Evolutionary conservation across 2,113 vertebrate species (phyloP).

Genomic region (Tricholaema leucomelas): DNA sequence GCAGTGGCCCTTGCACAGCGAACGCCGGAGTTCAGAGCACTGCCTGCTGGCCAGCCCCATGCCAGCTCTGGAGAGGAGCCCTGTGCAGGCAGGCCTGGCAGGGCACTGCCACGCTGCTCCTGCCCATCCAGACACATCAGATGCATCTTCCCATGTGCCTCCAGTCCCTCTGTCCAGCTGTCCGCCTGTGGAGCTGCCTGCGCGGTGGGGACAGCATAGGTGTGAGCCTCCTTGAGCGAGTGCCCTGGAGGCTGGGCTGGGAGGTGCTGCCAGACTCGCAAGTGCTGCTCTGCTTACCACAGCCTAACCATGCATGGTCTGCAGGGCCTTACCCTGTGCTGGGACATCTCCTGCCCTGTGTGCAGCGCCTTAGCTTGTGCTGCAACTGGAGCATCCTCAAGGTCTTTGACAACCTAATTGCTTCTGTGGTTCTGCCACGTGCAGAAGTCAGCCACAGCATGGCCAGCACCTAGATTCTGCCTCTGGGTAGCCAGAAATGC

Average conservation of each 20-base stretch:
- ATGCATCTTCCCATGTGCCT: neutral
- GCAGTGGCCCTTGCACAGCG: neutral
- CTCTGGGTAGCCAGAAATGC: neutral
- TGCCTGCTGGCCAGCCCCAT: neutral
- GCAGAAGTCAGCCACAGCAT: neutral
- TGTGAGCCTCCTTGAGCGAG: slow-evolving; percentile 62
- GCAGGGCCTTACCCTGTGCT: neutral
- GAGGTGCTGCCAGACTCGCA: slow-evolving; percentile 77
- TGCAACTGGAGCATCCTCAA: neutral
- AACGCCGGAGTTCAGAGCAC: neutral
- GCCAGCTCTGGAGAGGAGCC: no score
- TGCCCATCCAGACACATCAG: neutral
- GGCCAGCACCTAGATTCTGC: neutral
- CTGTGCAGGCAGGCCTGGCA: neutral
- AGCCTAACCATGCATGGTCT: neutral
- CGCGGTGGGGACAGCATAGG: slow-evolving; percentile 74
- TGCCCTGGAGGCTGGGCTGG: slow-evolving; percentile 71
- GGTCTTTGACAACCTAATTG: neutral
- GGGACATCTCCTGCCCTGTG: neutral
- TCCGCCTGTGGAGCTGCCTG: slow-evolving; percentile 79
- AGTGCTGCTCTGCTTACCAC: slow-evolving; percentile 48
- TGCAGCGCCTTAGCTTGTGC: neutral
- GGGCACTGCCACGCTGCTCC: slow-evolving; percentile 7
- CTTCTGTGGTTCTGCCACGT: neutral
- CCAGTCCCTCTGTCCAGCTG: slow-evolving; percentile 47